Conservation (phyloP, 2,888 invertebrate genomes). For the Drosophila colorata region DNA sequence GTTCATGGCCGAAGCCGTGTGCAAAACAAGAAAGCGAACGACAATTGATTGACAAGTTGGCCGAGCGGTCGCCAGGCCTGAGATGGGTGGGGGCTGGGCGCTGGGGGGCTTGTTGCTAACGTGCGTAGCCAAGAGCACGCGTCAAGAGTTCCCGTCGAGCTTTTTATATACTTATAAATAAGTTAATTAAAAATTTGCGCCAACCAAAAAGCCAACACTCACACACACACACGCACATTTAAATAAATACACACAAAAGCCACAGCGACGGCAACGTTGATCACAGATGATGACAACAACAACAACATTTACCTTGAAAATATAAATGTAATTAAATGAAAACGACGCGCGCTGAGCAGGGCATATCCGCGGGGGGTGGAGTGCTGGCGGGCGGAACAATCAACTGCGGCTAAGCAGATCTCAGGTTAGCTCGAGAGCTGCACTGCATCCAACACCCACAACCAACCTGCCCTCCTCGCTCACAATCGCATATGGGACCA, state of each 20-base stretch:
- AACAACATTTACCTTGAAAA: constrained; percentile 57
- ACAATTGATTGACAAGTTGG: constrained; percentile 78
- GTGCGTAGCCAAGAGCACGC: constrained; percentile 54
- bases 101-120: constrained; percentile 7
- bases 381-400: not conserved
- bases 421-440: not conserved
- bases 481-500: too few species aligned
- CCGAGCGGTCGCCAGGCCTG: constrained; percentile 37
- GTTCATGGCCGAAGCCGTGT: constrained; percentile 65
- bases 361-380: too few species aligned
- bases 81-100: not conserved
- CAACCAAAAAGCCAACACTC: constrained; percentile 15
- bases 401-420: not conserved
- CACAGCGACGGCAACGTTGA: constrained; percentile 39
- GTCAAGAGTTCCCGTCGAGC: constrained; percentile 46
- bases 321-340: constrained; percentile 72
- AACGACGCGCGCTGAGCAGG: not conserved
- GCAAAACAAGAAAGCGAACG: constrained; percentile 49
- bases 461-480: too few species aligned
- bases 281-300: constrained; percentile 38
- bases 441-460: too few species aligned
- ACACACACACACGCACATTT: constrained; percentile 3
- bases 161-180: constrained; percentile 65
- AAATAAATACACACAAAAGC: constrained; percentile 16
- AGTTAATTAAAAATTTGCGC: constrained; percentile 75